A percentile compares a stretch with the other conserved stretches of the same genome.
Conservation (phyloP, 2,888 invertebrate species). For the Allolobophora icterica region DNA sequence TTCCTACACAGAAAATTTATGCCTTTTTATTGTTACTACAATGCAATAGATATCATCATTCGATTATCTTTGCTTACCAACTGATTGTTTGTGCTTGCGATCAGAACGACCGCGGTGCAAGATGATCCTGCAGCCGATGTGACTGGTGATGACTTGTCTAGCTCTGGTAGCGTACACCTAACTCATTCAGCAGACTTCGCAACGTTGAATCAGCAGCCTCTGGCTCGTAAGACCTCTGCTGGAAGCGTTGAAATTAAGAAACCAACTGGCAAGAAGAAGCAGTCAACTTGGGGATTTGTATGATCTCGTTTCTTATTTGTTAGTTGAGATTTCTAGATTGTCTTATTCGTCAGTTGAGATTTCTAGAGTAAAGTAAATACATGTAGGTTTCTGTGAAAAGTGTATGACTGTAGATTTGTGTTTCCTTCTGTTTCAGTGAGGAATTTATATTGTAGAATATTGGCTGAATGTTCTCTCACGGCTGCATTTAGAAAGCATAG, state of each 20-base stretch:
- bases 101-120: not conserved
- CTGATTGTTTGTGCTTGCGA: not conserved
- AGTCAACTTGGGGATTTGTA: not conserved
- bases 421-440: not conserved
- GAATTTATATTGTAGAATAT: no score
- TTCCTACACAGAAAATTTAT: not conserved
- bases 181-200: not conserved
- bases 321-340: not conserved
- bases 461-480: no score
- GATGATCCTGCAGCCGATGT: not conserved
- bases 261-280: not conserved
- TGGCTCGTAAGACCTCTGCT: not conserved
- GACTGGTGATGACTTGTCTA: not conserved
- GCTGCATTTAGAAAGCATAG: no score
- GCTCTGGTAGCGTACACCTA: not conserved
- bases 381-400: not conserved
- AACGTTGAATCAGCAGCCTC: no score
- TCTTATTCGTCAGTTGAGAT: not conserved
- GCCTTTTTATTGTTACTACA: not conserved
- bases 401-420: not conserved
- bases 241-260: not conserved
- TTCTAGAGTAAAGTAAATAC: no score
- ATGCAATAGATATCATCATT: not conserved
- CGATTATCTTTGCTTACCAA: not conserved
- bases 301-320: not conserved